These are phyloP conservation scores for Caenorhabditis sp. DNA, from an alignment of 2,888 invertebrate genomes.

Conservation along the genomic window DNA sequence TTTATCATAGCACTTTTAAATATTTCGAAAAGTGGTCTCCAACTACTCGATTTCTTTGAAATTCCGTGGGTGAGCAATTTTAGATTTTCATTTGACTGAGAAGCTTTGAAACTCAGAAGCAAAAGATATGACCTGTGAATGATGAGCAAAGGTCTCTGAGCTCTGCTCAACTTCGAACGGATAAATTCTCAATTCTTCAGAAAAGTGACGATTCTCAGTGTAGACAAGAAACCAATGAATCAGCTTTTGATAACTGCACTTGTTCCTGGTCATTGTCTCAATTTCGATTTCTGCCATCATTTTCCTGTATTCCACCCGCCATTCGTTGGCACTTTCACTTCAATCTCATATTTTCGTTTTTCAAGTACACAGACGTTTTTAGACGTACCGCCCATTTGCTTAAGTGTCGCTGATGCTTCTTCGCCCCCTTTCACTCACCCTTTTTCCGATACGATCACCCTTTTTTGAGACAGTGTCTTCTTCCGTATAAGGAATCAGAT, in stretches of 20 bases:
- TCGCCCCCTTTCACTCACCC: slow-evolving; percentile 24
- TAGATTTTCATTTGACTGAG: too few relatives aligned
- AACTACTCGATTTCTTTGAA: too few relatives aligned
- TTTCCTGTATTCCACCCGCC: background rate
- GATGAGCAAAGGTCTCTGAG: too few relatives aligned
- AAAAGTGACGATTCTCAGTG: background rate
- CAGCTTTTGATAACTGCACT: slow-evolving; percentile 56
- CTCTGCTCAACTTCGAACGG: too few relatives aligned
- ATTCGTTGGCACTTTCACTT: slow-evolving; percentile 30
- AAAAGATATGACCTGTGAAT: too few relatives aligned
- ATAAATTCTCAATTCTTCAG: background rate
- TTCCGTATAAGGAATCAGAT: slow-evolving; percentile 42
- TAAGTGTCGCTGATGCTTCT: slow-evolving; percentile 40
- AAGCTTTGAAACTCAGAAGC: too few relatives aligned
- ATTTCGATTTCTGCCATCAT: slow-evolving; percentile 16
- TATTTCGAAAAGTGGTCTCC: too few relatives aligned
- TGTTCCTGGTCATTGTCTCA: slow-evolving; percentile 30
- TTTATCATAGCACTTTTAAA: too few relatives aligned
- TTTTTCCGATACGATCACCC: slow-evolving; percentile 57
- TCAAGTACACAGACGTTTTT: slow-evolving; percentile 51
- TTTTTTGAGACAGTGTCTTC: slow-evolving; percentile 36
- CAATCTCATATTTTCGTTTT: slow-evolving; percentile 47
- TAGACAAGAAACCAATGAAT: slow-evolving; percentile 44
- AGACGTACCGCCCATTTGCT: slow-evolving; percentile 30
- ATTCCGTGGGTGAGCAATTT: too few relatives aligned